These are phyloP conservation scores for Heliocidaris tuberculata DNA, from an alignment of 35 echinoderm and acorn worm genomes.

Conservation along the genomic window DNA sequence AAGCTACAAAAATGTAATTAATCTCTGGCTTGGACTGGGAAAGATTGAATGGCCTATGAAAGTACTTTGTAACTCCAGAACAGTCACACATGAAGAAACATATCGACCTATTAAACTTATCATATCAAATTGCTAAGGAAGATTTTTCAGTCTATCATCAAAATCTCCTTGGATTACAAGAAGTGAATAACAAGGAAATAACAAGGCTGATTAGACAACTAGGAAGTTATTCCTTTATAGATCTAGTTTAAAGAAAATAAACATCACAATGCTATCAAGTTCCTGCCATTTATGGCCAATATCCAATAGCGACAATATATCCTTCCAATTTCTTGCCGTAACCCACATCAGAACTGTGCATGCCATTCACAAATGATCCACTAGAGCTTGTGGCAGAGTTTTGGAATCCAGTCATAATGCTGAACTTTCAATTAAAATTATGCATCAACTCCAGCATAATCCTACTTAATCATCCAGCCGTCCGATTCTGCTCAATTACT, in stretches of 20 bases:
- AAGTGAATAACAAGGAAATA: neutral
- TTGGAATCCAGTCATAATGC: neutral
- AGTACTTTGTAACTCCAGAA: neutral
- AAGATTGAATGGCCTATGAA: neutral
- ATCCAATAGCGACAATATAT: neutral
- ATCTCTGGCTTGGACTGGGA: too few relatives aligned
- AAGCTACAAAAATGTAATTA: too few relatives aligned
- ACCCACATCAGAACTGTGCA: neutral
- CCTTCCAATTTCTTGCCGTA: neutral
- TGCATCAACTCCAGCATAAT: neutral
- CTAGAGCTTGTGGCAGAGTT: neutral
- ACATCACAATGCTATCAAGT: too few relatives aligned
- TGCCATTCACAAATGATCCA: neutral
- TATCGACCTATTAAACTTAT: neutral
- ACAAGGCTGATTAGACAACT: neutral
- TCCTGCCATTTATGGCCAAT: too few relatives aligned
- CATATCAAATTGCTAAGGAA: neutral
- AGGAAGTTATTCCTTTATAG: neutral
- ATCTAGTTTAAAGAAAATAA: neutral
- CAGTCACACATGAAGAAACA: neutral
- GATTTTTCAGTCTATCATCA: neutral
- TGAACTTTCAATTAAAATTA: slow-evolving; percentile 7
- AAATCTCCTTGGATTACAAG: neutral
- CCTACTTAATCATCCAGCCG: neutral
- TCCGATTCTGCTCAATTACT: slow-evolving; percentile 3